Percentiles rank a stretch among this genome's conserved stretches.
Conservation (phyloP, 2,888 invertebrate genomes). For the Ferdinandea cuprea region DNA sequence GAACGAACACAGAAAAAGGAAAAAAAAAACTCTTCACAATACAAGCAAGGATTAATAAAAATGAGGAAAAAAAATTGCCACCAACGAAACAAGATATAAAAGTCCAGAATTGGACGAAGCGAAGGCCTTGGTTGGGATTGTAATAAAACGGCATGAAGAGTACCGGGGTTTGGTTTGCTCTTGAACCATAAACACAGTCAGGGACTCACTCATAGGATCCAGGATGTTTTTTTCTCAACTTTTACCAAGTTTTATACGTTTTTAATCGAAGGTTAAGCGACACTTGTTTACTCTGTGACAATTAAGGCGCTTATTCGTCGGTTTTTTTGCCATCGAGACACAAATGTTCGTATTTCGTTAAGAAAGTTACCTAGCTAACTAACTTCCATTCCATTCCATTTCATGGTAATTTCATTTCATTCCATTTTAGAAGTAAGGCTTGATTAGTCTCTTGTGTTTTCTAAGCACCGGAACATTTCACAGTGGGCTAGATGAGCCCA, state of each 20-base stretch:
- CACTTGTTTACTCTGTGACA: too few species aligned
- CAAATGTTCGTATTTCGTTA: too few species aligned
- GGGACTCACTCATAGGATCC: slow-evolving; percentile 16
- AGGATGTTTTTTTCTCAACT: neutral
- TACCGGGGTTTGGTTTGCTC: slow-evolving; percentile 14
- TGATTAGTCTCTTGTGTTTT: too few species aligned
- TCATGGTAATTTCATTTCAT: too few species aligned
- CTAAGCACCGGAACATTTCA: too few species aligned
- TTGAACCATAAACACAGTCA: slow-evolving; percentile 50
- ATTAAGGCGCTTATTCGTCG: too few species aligned
- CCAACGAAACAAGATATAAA: slow-evolving; percentile 16
- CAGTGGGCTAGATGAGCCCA: too few species aligned
- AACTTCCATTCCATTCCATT: too few species aligned
- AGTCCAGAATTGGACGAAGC: slow-evolving; percentile 57
- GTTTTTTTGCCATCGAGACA: too few species aligned
- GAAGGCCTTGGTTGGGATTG: slow-evolving; percentile 39
- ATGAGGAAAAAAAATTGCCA: neutral
- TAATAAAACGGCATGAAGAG: slow-evolving; percentile 43
- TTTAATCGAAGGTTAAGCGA: too few species aligned
- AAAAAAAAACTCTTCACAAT: slow-evolving; percentile 38
- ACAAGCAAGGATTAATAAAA: slow-evolving; percentile 59
- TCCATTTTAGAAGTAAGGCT: too few species aligned
- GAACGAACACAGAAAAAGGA: slow-evolving; percentile 20
- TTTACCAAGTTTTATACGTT: neutral
- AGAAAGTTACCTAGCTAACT: too few species aligned